Base-by-base conservation (phyloP, 2,888 invertebrate genomes). In the Strigamia transsilvanica region DNA sequence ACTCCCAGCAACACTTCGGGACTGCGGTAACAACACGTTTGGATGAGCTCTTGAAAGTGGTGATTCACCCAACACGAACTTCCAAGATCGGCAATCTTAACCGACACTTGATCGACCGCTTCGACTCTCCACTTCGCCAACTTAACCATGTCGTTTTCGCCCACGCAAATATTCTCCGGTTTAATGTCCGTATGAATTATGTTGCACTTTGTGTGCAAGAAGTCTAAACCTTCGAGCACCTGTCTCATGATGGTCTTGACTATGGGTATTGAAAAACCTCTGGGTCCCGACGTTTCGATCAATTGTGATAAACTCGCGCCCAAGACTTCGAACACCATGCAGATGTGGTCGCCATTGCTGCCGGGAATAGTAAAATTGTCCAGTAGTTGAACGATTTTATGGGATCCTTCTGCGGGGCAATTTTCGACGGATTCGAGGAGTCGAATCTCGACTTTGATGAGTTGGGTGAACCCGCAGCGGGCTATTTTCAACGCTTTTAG, bases 381-480 rank as follows among this genome's bases (percentile, higher is more conserved):
- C 85, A 99, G 90, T 86, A 99, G 91, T 89, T 98, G 98, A 85
- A 99, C 99, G 85, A 98, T 97, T 90, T 97, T 97, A 34, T 3
- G 34, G 34, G 99, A 97, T 84, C n/a, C n/a, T n/a, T 89, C 88
- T 79, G 95, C 94, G 89, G 99, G 98, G 86, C 94, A 94, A 87
- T 98, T 97, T 84, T 98, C 93, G 84, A 99, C 92, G 88, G 91
- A 87, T 91, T 94, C 95, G 85, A 99, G 91, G 87, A 99, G 93
- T 91, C n/a, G n/a, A n/a, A n/a, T n/a, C n/a, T 98, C 98, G 86
- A 99, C 98, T 91, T 99, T 99, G 90, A 99, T 99, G 88, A 98
- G 90, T 46, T 34, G 34, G 4, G 34, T 34, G 34, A 7, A 5
- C 7, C 7, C 34, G 7, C 34, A 5, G 3, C 34, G 34, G 4